Conservation (phyloP, 2,113 vertebrate genomes). For the Camarhynchus parvulus region DNA sequence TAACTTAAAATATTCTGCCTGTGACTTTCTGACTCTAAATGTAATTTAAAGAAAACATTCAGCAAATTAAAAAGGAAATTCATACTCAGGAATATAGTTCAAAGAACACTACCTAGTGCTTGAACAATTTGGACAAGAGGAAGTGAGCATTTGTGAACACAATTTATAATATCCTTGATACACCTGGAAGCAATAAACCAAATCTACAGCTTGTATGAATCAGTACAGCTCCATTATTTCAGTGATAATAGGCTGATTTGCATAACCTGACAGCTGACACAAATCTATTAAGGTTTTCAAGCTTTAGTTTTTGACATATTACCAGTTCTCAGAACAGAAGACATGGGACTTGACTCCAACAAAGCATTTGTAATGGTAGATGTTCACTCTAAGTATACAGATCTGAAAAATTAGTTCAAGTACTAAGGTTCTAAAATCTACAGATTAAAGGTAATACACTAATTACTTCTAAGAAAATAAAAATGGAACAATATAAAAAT, state of each 20-base stretch:
- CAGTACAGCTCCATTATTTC: neutral
- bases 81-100: neutral
- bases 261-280: neutral
- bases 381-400: neutral
- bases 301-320: neutral
- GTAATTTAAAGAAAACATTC: neutral
- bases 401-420: neutral
- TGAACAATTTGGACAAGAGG: neutral
- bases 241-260: neutral
- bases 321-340: neutral
- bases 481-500: neutral
- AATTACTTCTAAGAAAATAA: neutral
- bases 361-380: neutral
- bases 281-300: neutral
- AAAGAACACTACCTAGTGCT: neutral
- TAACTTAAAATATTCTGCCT: neutral
- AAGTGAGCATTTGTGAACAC: neutral
- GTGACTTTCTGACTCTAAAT: neutral
- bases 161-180: neutral
- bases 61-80: neutral
- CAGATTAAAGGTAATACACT: neutral
- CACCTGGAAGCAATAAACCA: conserved; percentile 2
- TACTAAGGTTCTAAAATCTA: neutral
- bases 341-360: neutral
- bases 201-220: neutral